phyloP scores from a whole-genome alignment of 2,113 vertebrate genomes.

The Seriola aureovittata region DNA sequence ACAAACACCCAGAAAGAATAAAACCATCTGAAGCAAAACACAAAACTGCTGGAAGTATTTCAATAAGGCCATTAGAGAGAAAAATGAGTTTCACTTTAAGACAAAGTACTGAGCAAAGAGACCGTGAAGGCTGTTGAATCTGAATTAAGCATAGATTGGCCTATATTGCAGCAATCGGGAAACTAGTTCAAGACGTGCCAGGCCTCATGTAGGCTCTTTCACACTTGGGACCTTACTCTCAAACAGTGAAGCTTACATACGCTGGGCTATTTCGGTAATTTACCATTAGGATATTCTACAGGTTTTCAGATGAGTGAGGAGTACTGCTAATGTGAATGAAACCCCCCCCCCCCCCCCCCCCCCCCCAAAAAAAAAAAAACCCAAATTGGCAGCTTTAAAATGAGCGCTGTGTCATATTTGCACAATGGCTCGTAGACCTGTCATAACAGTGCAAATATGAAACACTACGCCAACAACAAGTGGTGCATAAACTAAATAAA shows the following conservation, averaged over 20 bases:
- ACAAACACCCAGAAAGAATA: constrained; percentile 44
- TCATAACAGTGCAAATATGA: neutral
- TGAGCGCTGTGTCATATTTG: no score
- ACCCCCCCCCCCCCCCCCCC: accelerated
- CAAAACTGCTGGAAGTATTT: constrained; percentile 40
- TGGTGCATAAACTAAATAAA: constrained; percentile 25
- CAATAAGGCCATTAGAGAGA: constrained; percentile 24
- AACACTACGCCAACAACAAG: neutral
- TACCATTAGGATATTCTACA: neutral
- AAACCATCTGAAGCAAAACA: constrained; percentile 24
- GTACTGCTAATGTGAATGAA: neutral
- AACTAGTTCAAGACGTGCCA: constrained; percentile 78
- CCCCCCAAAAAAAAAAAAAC: neutral
- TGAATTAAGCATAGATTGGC: constrained; percentile 85
- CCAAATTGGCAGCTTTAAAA: neutral
- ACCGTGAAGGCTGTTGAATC: constrained; percentile 68
- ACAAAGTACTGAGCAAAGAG: constrained; percentile 57
- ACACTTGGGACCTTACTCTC: constrained; percentile 44
- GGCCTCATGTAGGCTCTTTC: constrained; percentile 64
- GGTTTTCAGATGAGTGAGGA: neutral
- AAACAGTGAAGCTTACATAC: constrained; percentile 24
- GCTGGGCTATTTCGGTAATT: neutral
- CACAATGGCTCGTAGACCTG: neutral
- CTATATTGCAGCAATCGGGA: constrained; percentile 78
- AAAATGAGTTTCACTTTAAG: constrained; percentile 58